A percentile compares a stretch with the other conserved stretches of the same genome.
Conservation (phyloP, 1,140 invertebrate species). For the Physella acuta region DNA sequence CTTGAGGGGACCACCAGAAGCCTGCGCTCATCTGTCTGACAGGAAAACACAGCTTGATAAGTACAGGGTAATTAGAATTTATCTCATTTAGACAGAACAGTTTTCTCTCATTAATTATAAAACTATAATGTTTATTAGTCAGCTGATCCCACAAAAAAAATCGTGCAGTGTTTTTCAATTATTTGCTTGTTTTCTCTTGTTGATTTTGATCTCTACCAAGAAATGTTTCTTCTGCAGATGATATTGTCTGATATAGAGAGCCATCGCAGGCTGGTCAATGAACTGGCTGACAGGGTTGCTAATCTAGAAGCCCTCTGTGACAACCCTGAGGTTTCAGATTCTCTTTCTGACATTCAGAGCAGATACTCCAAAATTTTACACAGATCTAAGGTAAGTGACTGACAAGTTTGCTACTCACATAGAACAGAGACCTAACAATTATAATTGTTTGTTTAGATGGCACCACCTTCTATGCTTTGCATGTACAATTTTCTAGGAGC, state of each 20-base stretch:
- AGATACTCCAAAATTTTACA: constrained; percentile 41
- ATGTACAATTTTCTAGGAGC: constrained; percentile 35
- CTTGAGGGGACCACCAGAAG: constrained; percentile 64
- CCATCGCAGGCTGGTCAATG: constrained; percentile 48
- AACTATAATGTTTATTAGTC: too few species aligned
- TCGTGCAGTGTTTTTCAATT: too few species aligned
- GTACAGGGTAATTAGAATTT: constrained; percentile 62
- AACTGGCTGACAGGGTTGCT: constrained; percentile 70
- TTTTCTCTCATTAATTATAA: neutral
- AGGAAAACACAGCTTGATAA: constrained; percentile 83
- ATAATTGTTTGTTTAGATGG: neutral
- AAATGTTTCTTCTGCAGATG: constrained; percentile 40
- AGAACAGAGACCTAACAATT: neutral
- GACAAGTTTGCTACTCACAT: neutral
- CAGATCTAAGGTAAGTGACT: constrained; percentile 37
- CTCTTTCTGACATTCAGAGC: constrained; percentile 43
- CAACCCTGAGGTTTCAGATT: constrained; percentile 43
- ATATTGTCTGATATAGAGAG: constrained; percentile 49
- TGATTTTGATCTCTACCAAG: too few species aligned
- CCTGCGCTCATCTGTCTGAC: constrained; percentile 63
- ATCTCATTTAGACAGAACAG: neutral
- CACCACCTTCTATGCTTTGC: neutral
- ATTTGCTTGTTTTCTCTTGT: too few species aligned
- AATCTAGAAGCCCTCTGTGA: constrained; percentile 49
- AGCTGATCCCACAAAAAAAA: too few species aligned